A percentile compares a stretch with the other conserved stretches of the same genome.
phyloP scores from a whole-genome alignment of 2,113 vertebrate species.

The Helogale parvula region DNA sequence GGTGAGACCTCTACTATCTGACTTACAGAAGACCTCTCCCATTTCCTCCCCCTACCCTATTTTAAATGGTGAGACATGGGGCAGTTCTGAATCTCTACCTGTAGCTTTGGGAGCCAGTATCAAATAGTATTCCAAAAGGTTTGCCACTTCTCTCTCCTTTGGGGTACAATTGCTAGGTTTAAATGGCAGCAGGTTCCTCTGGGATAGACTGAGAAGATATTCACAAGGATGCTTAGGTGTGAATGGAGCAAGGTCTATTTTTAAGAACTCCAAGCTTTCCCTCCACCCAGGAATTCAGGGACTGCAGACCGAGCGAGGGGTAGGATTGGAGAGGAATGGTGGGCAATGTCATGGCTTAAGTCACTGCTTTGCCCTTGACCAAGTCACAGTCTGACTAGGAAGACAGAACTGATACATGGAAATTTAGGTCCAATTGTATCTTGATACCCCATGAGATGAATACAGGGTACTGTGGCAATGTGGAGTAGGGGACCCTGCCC shows the following conservation, averaged over 20 bases:
- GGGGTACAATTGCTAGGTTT: not conserved
- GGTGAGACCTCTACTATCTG: not conserved
- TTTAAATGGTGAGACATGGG: not conserved
- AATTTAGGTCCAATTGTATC: not conserved
- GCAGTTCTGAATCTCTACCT: not conserved
- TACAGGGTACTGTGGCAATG: not conserved
- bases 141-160: not conserved
- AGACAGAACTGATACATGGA: not conserved
- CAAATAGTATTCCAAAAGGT: not conserved
- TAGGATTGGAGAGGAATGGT: not conserved
- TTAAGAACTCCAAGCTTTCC: not conserved
- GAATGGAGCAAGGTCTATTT: not conserved
- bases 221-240: not conserved
- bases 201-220: not conserved
- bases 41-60: accelerated
- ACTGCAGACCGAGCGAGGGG: not conserved
- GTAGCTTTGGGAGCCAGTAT: not conserved
- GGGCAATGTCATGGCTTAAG: not conserved
- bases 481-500: not conserved
- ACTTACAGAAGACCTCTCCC: not conserved
- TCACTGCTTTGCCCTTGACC: not conserved
- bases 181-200: not conserved
- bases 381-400: not conserved
- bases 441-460: not conserved
- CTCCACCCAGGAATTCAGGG: not conserved